Conservation (phyloP, 2,888 invertebrate species). For the Tolmerus cingulatus region DNA sequence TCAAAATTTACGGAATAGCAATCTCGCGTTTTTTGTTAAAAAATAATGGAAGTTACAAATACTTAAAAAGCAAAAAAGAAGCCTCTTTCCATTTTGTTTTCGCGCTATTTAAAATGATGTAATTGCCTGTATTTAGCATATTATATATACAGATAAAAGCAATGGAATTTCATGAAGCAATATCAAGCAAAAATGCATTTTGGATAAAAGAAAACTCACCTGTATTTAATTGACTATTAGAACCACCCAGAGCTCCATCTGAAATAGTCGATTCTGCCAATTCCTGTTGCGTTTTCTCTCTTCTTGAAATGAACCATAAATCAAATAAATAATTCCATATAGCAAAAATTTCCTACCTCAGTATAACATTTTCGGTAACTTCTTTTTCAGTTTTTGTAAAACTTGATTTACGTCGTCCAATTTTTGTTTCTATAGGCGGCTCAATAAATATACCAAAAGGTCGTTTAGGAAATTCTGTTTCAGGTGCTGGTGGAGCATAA, state of each 20-base stretch:
- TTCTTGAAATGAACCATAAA: conserved; percentile 41
- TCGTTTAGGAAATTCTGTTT: conserved; percentile 78
- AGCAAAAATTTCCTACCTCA: conserved; percentile 60
- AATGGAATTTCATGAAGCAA: neutral
- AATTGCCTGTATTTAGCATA: neutral
- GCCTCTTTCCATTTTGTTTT: neutral
- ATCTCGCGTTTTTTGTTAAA: no score
- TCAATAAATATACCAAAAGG: conserved; percentile 83
- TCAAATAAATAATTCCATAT: neutral
- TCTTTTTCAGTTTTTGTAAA: conserved; percentile 78
- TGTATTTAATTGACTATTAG: conserved; percentile 51
- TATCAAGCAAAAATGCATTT: neutral
- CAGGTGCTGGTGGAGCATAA: conserved; percentile 76
- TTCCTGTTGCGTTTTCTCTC: conserved; percentile 50
- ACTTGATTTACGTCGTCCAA: conserved; percentile 74
- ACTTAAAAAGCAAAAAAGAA: no score
- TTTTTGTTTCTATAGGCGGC: conserved; percentile 75
- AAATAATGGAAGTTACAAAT: no score
- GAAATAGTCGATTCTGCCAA: conserved; percentile 49
- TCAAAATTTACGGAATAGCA: no score
- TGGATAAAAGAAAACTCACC: conserved; percentile 44
- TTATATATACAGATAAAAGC: neutral
- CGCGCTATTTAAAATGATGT: neutral
- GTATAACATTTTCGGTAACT: conserved; percentile 73
- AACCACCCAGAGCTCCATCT: conserved; percentile 48